Evolutionary conservation across 2,113 vertebrate species (phyloP).

Genomic region (Silurus meridionalis): DNA sequence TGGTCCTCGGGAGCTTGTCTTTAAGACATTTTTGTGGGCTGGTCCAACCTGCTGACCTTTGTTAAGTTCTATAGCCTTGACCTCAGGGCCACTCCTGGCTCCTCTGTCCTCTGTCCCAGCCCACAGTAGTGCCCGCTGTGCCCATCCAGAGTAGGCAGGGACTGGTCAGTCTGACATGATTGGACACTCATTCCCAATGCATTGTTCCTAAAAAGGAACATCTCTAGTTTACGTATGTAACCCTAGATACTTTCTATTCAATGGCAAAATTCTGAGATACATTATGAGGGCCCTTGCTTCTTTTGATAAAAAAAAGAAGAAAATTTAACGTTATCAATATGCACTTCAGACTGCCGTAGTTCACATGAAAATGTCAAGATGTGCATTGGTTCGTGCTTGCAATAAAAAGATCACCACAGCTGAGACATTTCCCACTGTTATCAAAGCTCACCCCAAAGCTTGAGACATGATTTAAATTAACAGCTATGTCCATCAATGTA

Average conservation of each 20-base stretch:
- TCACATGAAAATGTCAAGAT: conserved; percentile 13
- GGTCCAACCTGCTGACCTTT: too few species aligned
- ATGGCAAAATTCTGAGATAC: not conserved
- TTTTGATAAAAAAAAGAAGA: not conserved
- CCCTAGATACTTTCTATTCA: not conserved
- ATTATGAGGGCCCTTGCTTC: not conserved
- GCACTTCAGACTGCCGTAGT: not conserved
- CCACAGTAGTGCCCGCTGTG: too few species aligned
- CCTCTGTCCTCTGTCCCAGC: too few species aligned
- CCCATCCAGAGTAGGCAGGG: too few species aligned
- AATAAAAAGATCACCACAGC: conserved; percentile 19
- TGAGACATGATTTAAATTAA: not conserved
- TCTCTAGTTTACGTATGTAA: too few species aligned
- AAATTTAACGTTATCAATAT: not conserved
- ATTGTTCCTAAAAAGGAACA: too few species aligned
- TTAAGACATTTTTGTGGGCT: too few species aligned
- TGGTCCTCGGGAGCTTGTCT: too few species aligned
- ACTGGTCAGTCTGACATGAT: too few species aligned
- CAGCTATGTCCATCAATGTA: not conserved
- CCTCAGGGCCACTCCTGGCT: too few species aligned
- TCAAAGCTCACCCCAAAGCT: not conserved
- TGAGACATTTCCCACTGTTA: conserved; percentile 7
- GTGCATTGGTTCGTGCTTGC: conserved; percentile 2
- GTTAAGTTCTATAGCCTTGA: too few species aligned
- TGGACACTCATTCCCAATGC: too few species aligned